Evolutionary conservation across 2,797 vertebrate species (phyloP), one percentile per base, ranked within the genome.

Genomic region (Numenius phaeopus): DNA sequence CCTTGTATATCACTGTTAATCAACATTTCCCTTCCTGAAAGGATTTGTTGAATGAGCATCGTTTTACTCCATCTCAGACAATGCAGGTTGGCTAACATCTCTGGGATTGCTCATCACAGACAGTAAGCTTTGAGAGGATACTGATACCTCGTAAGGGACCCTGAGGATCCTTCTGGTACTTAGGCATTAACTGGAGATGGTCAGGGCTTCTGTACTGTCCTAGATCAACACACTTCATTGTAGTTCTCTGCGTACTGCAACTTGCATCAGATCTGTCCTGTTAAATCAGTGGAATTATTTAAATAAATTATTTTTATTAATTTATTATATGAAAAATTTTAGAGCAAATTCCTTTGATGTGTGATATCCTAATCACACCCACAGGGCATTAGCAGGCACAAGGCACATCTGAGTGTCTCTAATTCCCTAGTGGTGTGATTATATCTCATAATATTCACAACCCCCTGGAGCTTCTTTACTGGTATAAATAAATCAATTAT

Each of bases 401-500:
- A 97, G 94, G 90, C 83, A 82, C 94, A 96, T 95, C 95, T 84
- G 83, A 97, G 95, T 87, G 77, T 73, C 96, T 97, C 93, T 95
- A 97, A 66, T 95, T 97, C 96, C 95, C 95, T 46, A 90, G 94
- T 65, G 91, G 83, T 94, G 87, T 32, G 94, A 97, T 97, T 95
- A 89, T 84, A 97, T 97, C 97, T 96, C 94, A 71, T 88, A 93
- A 97, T 94, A 83, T 86, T 97, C 95, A 91, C 90, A 93, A 59
- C 79, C 95, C 96, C 96, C 97, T 70, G 83, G 93, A 96, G 97
- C 83, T 91, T 75, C 78, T 94, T 92, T 86, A 95, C 97, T 94
- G 92, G 94, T 97, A 97, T 97, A 98, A 98, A 97, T 97, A 94
- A 97, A 97, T 97, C 97, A 97, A 92, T 98, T 97, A 98, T 98